phyloP scores from a whole-genome alignment of 2,113 vertebrate genomes.

The Bubo scandiacus region DNA sequence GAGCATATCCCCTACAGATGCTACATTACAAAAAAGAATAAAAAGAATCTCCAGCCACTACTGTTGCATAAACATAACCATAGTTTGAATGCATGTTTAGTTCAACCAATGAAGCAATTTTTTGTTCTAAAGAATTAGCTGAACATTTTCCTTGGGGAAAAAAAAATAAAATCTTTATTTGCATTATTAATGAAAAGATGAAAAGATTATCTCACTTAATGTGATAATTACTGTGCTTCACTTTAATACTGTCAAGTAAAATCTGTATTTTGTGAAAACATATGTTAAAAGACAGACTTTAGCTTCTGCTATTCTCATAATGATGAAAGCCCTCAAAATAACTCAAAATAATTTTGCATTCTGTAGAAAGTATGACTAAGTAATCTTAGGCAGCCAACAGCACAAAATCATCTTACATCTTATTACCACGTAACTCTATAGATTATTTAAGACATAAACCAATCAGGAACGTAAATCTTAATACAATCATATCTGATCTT shows the following conservation, averaged over 20 bases:
- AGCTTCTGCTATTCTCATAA: background rate
- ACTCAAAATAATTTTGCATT: background rate
- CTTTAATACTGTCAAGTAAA: slow-evolving; percentile 34
- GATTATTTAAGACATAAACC: background rate
- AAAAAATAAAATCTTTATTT: slow-evolving; percentile 3
- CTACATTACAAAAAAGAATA: background rate
- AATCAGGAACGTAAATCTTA: background rate
- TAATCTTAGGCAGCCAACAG: background rate
- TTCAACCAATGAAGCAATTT: background rate
- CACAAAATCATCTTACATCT: background rate
- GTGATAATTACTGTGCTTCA: slow-evolving; percentile 33
- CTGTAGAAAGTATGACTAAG: background rate
- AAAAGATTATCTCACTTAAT: slow-evolving; percentile 19
- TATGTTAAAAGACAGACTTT: background rate
- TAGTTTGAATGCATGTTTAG: background rate
- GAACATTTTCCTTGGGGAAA: background rate
- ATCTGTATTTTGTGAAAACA: slow-evolving; percentile 33
- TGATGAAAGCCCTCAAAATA: background rate
- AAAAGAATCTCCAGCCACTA: background rate
- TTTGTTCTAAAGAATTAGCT: background rate
- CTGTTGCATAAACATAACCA: background rate
- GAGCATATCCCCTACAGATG: background rate
- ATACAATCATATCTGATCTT: background rate
- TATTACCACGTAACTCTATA: background rate
- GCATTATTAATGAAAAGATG: slow-evolving; percentile 46